Evolutionary conservation across 2,888 invertebrate species (phyloP).

Genomic region (Troglohyphantes excavatus): DNA sequence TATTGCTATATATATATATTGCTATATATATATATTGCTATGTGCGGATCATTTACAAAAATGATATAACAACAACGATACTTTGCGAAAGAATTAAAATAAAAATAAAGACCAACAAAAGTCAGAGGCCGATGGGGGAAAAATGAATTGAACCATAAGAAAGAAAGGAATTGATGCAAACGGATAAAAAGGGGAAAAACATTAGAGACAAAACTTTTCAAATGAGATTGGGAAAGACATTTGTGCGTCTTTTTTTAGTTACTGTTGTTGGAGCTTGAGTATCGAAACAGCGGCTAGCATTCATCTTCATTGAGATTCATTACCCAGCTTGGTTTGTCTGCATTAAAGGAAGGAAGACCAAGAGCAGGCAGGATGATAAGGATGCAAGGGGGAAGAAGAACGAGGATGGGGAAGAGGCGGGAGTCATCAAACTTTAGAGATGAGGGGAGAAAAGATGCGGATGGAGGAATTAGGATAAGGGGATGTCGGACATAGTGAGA

Average conservation of each 20-base stretch:
- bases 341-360: slow-evolving; percentile 61
- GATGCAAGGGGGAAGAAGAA: slow-evolving; percentile 44
- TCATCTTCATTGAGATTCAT: slow-evolving; percentile 77
- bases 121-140: neutral
- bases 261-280: slow-evolving; percentile 59
- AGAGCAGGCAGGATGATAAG: no score
- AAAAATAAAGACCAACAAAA: slow-evolving; percentile 33
- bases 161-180: slow-evolving; percentile 40
- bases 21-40: slow-evolving; percentile 22
- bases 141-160: slow-evolving; percentile 52
- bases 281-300: slow-evolving; percentile 72
- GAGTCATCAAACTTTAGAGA: slow-evolving; percentile 35
- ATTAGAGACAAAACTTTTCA: slow-evolving; percentile 76
- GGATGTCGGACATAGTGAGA: slow-evolving; percentile 48
- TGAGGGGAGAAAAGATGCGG: slow-evolving; percentile 42
- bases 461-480: slow-evolving; percentile 60
- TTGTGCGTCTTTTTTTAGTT: slow-evolving; percentile 55
- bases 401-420: slow-evolving; percentile 3
- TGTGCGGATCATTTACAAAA: neutral
- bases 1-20: no score
- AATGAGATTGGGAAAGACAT: slow-evolving; percentile 74
- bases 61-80: slow-evolving; percentile 26
- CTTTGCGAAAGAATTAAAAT: slow-evolving; percentile 50
- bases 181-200: slow-evolving; percentile 54
- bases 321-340: slow-evolving; percentile 71